These are phyloP conservation scores for Heterohyrax brucei DNA, from an alignment of 2,797 vertebrate genomes.

Conservation along the genomic window DNA sequence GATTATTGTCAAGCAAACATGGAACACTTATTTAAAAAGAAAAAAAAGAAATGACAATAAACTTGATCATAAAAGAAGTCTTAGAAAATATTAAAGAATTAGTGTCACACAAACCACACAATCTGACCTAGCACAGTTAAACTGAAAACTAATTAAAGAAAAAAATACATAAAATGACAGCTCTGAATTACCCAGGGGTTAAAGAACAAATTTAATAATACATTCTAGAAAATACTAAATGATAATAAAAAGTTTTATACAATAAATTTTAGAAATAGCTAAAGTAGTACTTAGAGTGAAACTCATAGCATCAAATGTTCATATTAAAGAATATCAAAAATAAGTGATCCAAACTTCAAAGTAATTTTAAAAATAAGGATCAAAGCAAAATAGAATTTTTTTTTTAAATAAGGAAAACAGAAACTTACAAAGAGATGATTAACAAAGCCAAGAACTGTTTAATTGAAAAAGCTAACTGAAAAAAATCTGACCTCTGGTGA, in stretches of 20 bases:
- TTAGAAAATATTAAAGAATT: constrained; percentile 63
- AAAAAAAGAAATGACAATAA: constrained; percentile 22
- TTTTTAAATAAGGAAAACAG: constrained; percentile 37
- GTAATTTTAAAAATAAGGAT: constrained; percentile 13
- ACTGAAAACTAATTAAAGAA: constrained; percentile 49
- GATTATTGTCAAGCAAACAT: constrained; percentile 41
- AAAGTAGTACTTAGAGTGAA: constrained; percentile 15
- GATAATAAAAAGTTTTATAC: not conserved
- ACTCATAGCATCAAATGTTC: constrained; percentile 28
- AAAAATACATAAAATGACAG: constrained; percentile 5
- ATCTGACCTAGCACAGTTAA: constrained; percentile 32
- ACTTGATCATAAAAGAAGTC: constrained; percentile 12
- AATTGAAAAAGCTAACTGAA: constrained; percentile 59
- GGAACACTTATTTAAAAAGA: constrained; percentile 18
- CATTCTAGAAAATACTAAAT: constrained; percentile 46
- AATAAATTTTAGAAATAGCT: constrained; percentile 46
- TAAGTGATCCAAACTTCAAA: constrained; percentile 31
- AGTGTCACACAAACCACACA: constrained; percentile 32
- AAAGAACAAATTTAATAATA: constrained; percentile 57
- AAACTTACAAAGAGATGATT: constrained; percentile 58
- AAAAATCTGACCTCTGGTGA: constrained; percentile 28
- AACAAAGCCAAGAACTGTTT: constrained; percentile 39
- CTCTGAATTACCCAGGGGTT: constrained; percentile 34
- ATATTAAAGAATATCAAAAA: constrained; percentile 45
- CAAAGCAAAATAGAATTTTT: constrained; percentile 56